Evolutionary conservation across 2,888 invertebrate species (phyloP), one percentile per base, ranked within the genome.

Genomic region (Idaea dimidiata): DNA sequence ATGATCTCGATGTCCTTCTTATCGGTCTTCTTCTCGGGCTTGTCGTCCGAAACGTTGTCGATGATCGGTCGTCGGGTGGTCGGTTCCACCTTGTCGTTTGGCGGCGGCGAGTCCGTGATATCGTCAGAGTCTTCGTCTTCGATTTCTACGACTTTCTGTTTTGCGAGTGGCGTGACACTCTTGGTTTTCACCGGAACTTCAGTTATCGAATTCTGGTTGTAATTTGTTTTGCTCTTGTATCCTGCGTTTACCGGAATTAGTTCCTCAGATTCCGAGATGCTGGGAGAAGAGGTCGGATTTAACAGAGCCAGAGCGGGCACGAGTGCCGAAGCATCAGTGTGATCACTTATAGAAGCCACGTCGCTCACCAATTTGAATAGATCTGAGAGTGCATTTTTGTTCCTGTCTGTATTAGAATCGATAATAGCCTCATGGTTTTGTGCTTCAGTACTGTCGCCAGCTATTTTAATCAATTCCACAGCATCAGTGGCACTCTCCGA

Each of bases 1-100:
- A 92, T 89, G 16, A 92, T 91, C 75, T 92, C 92, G 54, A 91
- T 88, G 54, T 92, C 92, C 59, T 84, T 90, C 53, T 79, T 80
- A 7, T 81, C 76, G 0, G 84, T 82, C 61, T 81, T 82, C 54
- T 84, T 85, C 17, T 72, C 78, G 1, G 77, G 66, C 62, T 71
- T 70, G 16, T 81, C 77, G 59, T 88, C 88, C 6, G 89, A 85
- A 6, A 93, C 93, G 62, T 87, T 87, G 66, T 93, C 93, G 10
- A 93, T 93, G 54, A 88, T 84, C 1, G 89, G 86, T 18, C 89
- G 77, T 16, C 85, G 83, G 16, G 89, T 89, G 0, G 89, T 90
- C 17, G 91, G 89, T 75, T 91, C 91, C 32, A 83, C 76, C 67
- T 86, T 88, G 66, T 93, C 89, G 66, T 86, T 78, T 0, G 91